Conservation (phyloP, 2,888 invertebrate genomes). For the Harmothoe impar region DNA sequence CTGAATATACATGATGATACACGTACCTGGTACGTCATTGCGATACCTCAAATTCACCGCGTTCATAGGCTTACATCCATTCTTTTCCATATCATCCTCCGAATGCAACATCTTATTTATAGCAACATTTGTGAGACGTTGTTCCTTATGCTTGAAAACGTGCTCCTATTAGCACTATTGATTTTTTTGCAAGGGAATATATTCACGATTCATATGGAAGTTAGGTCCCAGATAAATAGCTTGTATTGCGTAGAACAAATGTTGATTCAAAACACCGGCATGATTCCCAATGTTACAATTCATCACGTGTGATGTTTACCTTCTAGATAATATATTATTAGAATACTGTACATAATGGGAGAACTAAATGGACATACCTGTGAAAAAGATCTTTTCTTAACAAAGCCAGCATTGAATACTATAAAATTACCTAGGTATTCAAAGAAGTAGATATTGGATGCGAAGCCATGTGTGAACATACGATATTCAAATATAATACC, state of each 20-base stretch:
- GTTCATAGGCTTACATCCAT: not conserved
- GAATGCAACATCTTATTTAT: not conserved
- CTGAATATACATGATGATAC: not conserved
- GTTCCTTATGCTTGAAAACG: not conserved
- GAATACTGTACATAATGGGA: too few species aligned
- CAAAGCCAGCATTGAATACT: not conserved
- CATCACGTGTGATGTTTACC: too few species aligned
- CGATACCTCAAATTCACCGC: not conserved
- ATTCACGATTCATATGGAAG: not conserved
- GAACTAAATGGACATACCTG: not conserved
- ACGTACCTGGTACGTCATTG: not conserved
- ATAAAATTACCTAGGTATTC: not conserved
- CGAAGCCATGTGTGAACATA: not conserved
- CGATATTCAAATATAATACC: not conserved
- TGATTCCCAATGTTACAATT: too few species aligned
- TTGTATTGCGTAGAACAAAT: not conserved
- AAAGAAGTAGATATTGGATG: too few species aligned
- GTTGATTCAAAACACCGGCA: not conserved
- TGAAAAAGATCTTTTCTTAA: not conserved
- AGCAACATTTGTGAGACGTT: not conserved
- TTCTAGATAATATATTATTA: too few species aligned
- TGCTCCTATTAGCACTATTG: not conserved
- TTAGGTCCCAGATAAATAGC: not conserved
- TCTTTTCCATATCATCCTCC: not conserved
- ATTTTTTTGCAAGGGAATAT: not conserved